Conservation (phyloP, 1,140 invertebrate species). For the Drosophila lini region DNA sequence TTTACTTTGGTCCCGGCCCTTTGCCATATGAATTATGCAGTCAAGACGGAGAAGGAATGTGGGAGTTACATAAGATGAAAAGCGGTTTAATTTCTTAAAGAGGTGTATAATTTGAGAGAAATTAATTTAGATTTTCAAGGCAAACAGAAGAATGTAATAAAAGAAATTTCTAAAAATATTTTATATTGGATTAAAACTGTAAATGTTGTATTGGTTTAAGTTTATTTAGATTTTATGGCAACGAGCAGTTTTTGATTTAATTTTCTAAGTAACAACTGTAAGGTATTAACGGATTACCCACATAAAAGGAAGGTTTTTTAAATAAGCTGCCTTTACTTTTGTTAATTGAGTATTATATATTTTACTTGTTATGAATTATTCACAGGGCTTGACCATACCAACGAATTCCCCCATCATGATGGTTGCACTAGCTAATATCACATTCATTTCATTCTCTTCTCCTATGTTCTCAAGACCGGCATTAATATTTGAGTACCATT, state of each 20-base stretch:
- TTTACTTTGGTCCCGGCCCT: conserved; percentile 30
- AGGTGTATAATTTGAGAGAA: background rate
- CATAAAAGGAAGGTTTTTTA: background rate
- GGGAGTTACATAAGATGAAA: conserved; percentile 22
- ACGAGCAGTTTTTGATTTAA: background rate
- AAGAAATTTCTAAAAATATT: too few relatives aligned
- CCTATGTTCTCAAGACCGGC: background rate
- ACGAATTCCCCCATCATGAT: background rate
- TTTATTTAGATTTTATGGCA: too few relatives aligned
- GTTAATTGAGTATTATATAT: conserved; percentile 9
- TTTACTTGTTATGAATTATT: conserved; percentile 13
- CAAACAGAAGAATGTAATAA: too few relatives aligned
- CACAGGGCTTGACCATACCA: background rate
- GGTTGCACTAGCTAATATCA: conserved; percentile 4
- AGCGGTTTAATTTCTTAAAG: conserved; percentile 34
- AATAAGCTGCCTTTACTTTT: background rate
- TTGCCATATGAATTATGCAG: conserved; percentile 51
- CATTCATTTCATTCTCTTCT: conserved; percentile 3
- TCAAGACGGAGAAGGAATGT: background rate
- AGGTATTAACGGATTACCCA: background rate
- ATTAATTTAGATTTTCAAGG: background rate
- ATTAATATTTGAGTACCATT: conserved; percentile 46
- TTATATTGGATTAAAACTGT: too few relatives aligned
- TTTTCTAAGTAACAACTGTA: background rate
- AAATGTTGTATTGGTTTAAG: too few relatives aligned